Percentiles rank a stretch among this genome's conserved stretches.
phyloP scores from a whole-genome alignment of 2,113 vertebrate genomes.

The Ammodytes marinus region DNA sequence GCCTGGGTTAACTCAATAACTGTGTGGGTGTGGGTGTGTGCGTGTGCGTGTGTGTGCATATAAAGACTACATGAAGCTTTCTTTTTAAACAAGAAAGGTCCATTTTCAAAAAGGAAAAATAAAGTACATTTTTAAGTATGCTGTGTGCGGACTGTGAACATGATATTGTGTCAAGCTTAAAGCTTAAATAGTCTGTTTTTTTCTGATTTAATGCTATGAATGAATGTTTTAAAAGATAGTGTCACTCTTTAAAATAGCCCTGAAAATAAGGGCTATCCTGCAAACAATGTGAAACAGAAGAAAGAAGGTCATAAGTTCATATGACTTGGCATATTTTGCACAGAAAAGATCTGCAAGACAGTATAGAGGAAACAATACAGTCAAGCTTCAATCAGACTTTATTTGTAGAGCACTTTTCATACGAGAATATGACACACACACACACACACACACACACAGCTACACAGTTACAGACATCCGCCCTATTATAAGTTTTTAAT shows the following conservation, averaged over 20 bases:
- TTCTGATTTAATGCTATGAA: too few species aligned
- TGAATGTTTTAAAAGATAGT: too few species aligned
- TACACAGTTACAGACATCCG: not conserved
- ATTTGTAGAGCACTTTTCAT: too few species aligned
- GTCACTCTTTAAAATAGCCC: not conserved
- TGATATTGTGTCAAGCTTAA: not conserved
- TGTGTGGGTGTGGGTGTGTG: constrained; percentile 18
- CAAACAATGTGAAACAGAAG: too few species aligned
- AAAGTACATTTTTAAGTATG: constrained; percentile 14
- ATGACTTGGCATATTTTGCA: too few species aligned
- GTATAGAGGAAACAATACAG: too few species aligned
- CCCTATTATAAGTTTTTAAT: not conserved
- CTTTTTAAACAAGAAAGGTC: constrained; percentile 61
- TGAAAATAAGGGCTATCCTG: not conserved
- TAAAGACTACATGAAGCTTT: constrained; percentile 36
- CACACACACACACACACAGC: too few species aligned
- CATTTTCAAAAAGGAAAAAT: constrained; percentile 54
- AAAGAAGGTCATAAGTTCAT: too few species aligned
- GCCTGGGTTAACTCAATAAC: constrained; percentile 55
- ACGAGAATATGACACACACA: too few species aligned
- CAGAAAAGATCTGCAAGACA: not conserved
- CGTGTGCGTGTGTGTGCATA: not conserved
- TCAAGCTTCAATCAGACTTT: too few species aligned
- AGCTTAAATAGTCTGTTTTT: not conserved
- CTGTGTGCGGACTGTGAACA: not conserved